These are phyloP conservation scores for Xestobium rufovillosum DNA, from an alignment of 2,888 invertebrate genomes.

Conservation along the genomic window DNA sequence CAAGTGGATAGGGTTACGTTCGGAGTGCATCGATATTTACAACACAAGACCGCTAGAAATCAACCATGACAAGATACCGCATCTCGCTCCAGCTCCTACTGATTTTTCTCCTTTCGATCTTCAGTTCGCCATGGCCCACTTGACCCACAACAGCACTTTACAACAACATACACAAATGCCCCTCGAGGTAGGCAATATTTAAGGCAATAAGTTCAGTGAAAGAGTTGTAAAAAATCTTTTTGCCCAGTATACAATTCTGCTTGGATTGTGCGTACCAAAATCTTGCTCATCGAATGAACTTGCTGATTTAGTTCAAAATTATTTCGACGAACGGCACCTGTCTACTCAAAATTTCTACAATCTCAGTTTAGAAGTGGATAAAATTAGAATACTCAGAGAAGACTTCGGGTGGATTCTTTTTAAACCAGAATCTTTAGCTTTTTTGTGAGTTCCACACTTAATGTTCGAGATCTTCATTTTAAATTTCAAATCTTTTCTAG, in stretches of 20 bases:
- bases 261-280: constrained; percentile 44
- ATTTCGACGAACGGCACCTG: constrained; percentile 35
- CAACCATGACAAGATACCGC: constrained; percentile 23
- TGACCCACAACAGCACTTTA: constrained; percentile 42
- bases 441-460: constrained; percentile 35
- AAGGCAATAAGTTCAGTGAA: constrained; percentile 2
- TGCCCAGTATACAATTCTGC: constrained; percentile 38
- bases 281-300: too few relatives aligned
- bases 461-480: background rate
- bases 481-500: constrained; percentile 12
- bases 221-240: constrained; percentile 10
- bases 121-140: constrained; percentile 38
- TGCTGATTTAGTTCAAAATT: constrained; percentile 32
- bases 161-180: constrained; percentile 40
- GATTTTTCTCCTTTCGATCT: constrained; percentile 42
- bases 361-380: constrained; percentile 34
- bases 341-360: constrained; percentile 37
- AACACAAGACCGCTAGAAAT: constrained; percentile 32
- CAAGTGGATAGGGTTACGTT: constrained; percentile 51
- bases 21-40: constrained; percentile 44
- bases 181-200: constrained; percentile 38
- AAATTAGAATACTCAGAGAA: constrained; percentile 34
- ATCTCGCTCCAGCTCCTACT: constrained; percentile 32
- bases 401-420: constrained; percentile 34
- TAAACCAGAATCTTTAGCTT: constrained; percentile 33